Conservation (phyloP, 2,113 vertebrate species). For the Rutilus rutilus region DNA sequence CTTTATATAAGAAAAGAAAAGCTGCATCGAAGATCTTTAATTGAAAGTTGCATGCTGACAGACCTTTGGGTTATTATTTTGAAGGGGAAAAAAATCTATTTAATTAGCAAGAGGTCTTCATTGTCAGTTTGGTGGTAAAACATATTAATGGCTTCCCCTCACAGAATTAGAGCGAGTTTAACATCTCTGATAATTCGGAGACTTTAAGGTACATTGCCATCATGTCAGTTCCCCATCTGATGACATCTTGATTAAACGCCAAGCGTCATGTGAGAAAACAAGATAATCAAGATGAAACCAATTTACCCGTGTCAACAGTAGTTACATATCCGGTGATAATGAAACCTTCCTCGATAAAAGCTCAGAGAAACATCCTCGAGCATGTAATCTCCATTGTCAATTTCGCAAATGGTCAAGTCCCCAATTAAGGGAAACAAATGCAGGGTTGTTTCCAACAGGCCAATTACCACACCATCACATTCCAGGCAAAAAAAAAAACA, state of each 20-base stretch:
- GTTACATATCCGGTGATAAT: constrained; percentile 43
- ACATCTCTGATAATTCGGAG: constrained; percentile 35
- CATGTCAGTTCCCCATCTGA: constrained; percentile 47
- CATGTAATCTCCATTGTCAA: background rate
- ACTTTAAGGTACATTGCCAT: constrained; percentile 29
- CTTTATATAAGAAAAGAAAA: too few species aligned
- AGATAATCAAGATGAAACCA: constrained; percentile 70
- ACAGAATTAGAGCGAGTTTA: constrained; percentile 35
- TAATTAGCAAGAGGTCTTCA: background rate
- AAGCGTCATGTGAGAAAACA: constrained; percentile 57
- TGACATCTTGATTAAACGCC: constrained; percentile 66
- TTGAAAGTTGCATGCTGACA: too few species aligned
- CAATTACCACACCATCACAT: constrained; percentile 39
- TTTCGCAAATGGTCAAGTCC: background rate
- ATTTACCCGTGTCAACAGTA: constrained; percentile 63
- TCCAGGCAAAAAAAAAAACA: background rate
- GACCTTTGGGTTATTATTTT: background rate
- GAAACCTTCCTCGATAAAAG: constrained; percentile 49
- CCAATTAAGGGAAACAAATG: constrained; percentile 46
- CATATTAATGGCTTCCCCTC: background rate
- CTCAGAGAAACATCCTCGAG: constrained; percentile 6
- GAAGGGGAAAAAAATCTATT: background rate
- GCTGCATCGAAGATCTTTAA: too few species aligned
- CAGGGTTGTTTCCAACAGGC: constrained; percentile 8
- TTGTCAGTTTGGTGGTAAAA: background rate